Percentiles rank a stretch among this genome's conserved stretches.
Conservation (phyloP, 2,888 invertebrate genomes). For the Orthosia gracilis region DNA sequence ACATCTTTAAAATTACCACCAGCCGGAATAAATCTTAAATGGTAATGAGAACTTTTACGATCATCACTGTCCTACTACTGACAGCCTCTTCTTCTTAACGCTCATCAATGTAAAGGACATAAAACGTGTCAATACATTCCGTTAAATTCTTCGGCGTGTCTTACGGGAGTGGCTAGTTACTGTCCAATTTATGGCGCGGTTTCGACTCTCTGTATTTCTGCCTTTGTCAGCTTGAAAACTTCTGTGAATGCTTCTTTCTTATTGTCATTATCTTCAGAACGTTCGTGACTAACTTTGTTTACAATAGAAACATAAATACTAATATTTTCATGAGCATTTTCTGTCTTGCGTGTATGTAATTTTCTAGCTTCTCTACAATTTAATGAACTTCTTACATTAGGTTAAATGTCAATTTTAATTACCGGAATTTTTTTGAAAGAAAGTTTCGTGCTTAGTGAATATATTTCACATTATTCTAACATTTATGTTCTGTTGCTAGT, state of each 20-base stretch:
- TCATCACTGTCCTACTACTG: slow-evolving; percentile 51
- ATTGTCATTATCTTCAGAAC: slow-evolving; percentile 69
- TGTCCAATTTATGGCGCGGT: slow-evolving; percentile 81
- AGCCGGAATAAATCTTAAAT: slow-evolving; percentile 45
- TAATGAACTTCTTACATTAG: slow-evolving; percentile 49
- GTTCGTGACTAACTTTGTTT: slow-evolving; percentile 49
- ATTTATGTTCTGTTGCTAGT: slow-evolving; percentile 68
- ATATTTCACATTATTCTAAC: slow-evolving; percentile 67
- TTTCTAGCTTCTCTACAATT: slow-evolving; percentile 53
- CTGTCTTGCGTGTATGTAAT: slow-evolving; percentile 37
- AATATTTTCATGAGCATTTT: slow-evolving; percentile 48
- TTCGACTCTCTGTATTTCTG: slow-evolving; percentile 72
- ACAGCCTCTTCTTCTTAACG: slow-evolving; percentile 74
- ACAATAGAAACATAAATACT: slow-evolving; percentile 66
- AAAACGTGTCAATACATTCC: slow-evolving; percentile 82
- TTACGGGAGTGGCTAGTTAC: slow-evolving; percentile 78
- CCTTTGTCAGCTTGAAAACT: slow-evolving; percentile 71
- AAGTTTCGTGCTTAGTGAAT: slow-evolving; percentile 62
- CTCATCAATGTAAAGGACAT: slow-evolving; percentile 86
- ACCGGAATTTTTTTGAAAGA: slow-evolving; percentile 54
- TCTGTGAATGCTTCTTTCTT: slow-evolving; percentile 68
- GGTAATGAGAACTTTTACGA: slow-evolving; percentile 61
- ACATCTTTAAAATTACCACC: slow-evolving; percentile 31
- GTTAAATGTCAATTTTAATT: slow-evolving; percentile 49
- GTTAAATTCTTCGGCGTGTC: slow-evolving; percentile 77